Evolutionary conservation across 2,888 invertebrate genomes (phyloP), one percentile per base, ranked within the genome.

Genomic region (Clunio marinus): DNA sequence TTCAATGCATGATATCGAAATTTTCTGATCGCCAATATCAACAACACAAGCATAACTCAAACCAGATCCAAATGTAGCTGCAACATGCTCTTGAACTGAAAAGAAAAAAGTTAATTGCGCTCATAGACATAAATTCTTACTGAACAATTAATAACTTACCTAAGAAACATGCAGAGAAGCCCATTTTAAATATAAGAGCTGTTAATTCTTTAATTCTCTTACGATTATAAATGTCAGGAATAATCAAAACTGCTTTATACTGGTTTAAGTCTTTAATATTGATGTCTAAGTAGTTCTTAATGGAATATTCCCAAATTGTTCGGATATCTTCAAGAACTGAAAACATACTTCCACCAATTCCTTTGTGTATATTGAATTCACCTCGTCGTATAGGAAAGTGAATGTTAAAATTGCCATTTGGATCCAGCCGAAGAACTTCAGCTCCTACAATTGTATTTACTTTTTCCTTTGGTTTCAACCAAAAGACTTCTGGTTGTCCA

Each of bases 11-110:
- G 94, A 94, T 20, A 97, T 89, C 0, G 95, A 93, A 0, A 93
- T 94, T 81, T 96, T 96, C 76, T 96, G 93, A 75, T 96, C 96
- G 0, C 96, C 96, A 65, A 96, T 88, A 76, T 96, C 96, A 0
- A 97, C 91, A 0, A 96, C 94, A 80, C 96, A 96, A 0, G 95
- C 96, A 74, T 88, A 91, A 59, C 88, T 86, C 15, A 91, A 78
- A 10, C 92, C 92, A 17, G 90, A 88, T 2, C 92, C 92, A 79
- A 91, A 92, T 10, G 91, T 89, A 5, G 91, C 89, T 57, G 91
- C 89, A 1, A 92, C 91, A 74, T 91, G 91, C 78, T 92, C 92
- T 71, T 74, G 74, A 51, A 74, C 72, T 59, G 73, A 71, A 70
- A 79, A 45, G 2, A 46, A 1, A 28, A 17, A n/a, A n/a, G n/a